phyloP scores from a whole-genome alignment of 2,113 vertebrate genomes.

The Lasiurus borealis region DNA sequence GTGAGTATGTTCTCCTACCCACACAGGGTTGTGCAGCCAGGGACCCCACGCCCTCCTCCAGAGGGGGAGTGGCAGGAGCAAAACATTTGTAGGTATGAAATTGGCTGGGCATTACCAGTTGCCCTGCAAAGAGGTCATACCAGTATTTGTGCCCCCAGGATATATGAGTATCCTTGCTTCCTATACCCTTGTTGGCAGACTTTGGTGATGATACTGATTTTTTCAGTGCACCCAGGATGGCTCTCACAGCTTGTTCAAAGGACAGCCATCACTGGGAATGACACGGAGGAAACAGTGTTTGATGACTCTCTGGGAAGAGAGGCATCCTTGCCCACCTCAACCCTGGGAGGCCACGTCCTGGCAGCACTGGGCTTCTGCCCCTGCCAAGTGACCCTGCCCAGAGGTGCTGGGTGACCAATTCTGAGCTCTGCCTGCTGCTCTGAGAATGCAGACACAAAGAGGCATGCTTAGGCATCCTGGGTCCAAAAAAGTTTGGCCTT shows the following conservation, averaged over 20 bases:
- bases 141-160: fast-evolving
- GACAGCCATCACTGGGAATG: neutral
- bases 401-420: neutral
- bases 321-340: neutral
- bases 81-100: neutral
- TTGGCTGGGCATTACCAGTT: neutral
- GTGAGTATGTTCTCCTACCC: neutral
- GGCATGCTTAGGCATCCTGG: neutral
- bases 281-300: fast-evolving
- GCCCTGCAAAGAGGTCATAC: neutral
- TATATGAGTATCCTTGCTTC: neutral
- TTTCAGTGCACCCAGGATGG: neutral
- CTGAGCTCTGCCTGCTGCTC: neutral
- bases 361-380: neutral
- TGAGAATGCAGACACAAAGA: neutral
- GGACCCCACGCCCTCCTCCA: neutral
- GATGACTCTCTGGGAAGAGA: slow-evolving; percentile 10
- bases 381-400: neutral
- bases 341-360: neutral
- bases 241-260: neutral
- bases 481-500: neutral
- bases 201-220: neutral
- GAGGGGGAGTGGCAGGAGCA: neutral
- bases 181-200: neutral
- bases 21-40: fast-evolving